Base-by-base conservation (phyloP, 2,113 vertebrate species). In the Chlorodrepanis virens region DNA sequence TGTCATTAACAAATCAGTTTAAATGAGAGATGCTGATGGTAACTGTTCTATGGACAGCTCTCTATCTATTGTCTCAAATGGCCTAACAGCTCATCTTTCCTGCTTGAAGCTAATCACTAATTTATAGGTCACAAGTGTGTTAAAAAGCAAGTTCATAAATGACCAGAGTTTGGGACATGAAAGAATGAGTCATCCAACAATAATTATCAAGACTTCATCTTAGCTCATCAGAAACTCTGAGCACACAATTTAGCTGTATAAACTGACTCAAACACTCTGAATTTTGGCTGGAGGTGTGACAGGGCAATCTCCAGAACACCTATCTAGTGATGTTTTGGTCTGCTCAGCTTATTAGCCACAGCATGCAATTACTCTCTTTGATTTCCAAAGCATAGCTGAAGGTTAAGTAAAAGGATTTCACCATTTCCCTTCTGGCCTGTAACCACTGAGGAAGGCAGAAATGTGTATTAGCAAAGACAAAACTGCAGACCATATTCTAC, bases 51-150 rank as follows among this genome's bases (percentile, higher is more conserved):
- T n/a, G 31, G 69, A 87, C 52, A 84, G 65, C 49, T 67, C 60
- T 85, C 65, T 65, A 11, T 21, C 69, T 76, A 44, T 70, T 91
- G 81, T 96, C 87, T 95, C 92, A 91, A 89, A 93, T 94, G 49
- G 90, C 87, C 17, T 72, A 85, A 44, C 65, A 89, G 84, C 65
- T 96, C 84, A 91, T 85, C 84, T 95, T 91, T 94, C 90, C 61
- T 72, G 22, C 84, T 87, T 76, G 49, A 60, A 64, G 22, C 31
- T 94, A 49, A 90, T 93, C n/a, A 90, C 44, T 91, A 95, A 91
- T 93, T 96, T 79, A 93, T 90, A 94, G 24, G 45, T 31, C 11
- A 72, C 28, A 68, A 68, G 27, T 5, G 27, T 49, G 60, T 64
- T 71, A 78, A 91, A 92, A 94, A 91, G 18, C 52, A 94, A 56